Evolutionary conservation across 2,888 invertebrate genomes (phyloP), one percentile per base, ranked within the genome.

Genomic region (Dromius quadrimaculatus): DNA sequence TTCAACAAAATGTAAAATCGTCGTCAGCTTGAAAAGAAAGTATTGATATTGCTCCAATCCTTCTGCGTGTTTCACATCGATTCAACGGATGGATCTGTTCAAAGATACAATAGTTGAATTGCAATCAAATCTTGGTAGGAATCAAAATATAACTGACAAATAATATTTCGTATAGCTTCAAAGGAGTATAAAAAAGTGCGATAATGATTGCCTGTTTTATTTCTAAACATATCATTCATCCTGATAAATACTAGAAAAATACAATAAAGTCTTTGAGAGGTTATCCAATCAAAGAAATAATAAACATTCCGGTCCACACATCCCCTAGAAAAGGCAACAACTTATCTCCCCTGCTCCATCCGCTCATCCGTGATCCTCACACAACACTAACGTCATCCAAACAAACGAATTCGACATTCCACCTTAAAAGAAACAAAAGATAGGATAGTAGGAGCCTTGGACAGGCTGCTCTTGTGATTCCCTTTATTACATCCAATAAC

Each of bases 401-500:
- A 41, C 41, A 41, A 41, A 41, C 41, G 41, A 13, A 41, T 41
- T 41, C 28, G 4, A 28, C 28, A 28, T 3, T n/a, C 28, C 41
- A 41, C 41, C 41, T 41, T 41, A 15, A 41, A 41, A 41, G 41
- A 41, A 41, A 41, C 41, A 41, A 6, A 41, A 41, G 50, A 54
- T 23, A 54, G 22, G 47, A 47, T 47, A 34, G 38, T n/a, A 32
- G 57, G 17, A 47, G 57, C 32, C 23, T 2, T 64, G 28, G 23
- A 34, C 47, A 47, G 47, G n/a, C 47, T 32, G 36, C 59, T n/a
- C n/a, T n/a, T n/a, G 59, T 59, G 59, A 59, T 59, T 59, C 45
- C 43, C 61, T 69, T 69, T 69, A 69, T 69, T 61, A 61, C 69
- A 69, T 69, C 69, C 69, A 69, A 69, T 69, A 69, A 69, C 61